phyloP scores from a whole-genome alignment of 2,797 vertebrate genomes.

The Artibeus jamaicensis region DNA sequence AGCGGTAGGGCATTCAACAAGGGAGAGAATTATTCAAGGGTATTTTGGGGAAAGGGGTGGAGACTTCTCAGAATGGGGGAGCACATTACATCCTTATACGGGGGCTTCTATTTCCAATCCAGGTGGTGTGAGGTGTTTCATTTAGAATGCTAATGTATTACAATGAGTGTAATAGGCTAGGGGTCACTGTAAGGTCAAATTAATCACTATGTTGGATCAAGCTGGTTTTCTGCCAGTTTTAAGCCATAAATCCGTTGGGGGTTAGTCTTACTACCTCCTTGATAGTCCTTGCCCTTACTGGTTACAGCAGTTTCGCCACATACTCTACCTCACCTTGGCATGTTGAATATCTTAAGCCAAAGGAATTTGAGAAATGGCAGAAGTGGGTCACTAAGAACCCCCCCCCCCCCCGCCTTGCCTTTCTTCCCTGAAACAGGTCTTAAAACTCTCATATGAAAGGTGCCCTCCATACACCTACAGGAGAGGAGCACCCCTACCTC shows the following conservation, averaged over 20 bases:
- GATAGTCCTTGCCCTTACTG: background rate
- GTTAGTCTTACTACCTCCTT: background rate
- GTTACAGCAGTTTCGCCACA: background rate
- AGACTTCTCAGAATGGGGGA: background rate
- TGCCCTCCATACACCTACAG: background rate
- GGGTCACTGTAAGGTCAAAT: background rate
- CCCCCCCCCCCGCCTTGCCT: background rate
- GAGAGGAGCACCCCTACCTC: background rate
- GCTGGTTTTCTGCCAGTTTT: background rate
- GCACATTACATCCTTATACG: background rate
- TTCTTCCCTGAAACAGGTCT: background rate
- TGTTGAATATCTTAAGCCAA: background rate
- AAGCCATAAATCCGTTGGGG: background rate
- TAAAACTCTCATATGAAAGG: background rate
- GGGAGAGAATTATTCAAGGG: background rate
- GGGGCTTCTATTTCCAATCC: background rate
- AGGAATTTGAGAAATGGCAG: background rate
- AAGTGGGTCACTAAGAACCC: background rate
- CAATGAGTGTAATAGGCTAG: background rate
- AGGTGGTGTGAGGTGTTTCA: background rate
- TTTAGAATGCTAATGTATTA: background rate
- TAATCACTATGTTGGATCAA: background rate
- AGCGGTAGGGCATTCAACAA: background rate
- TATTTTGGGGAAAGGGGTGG: background rate
- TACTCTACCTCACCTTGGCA: background rate